These are phyloP conservation scores for Bovichtus variegatus DNA, from an alignment of 2,797 vertebrate species.

Conservation along the genomic window DNA sequence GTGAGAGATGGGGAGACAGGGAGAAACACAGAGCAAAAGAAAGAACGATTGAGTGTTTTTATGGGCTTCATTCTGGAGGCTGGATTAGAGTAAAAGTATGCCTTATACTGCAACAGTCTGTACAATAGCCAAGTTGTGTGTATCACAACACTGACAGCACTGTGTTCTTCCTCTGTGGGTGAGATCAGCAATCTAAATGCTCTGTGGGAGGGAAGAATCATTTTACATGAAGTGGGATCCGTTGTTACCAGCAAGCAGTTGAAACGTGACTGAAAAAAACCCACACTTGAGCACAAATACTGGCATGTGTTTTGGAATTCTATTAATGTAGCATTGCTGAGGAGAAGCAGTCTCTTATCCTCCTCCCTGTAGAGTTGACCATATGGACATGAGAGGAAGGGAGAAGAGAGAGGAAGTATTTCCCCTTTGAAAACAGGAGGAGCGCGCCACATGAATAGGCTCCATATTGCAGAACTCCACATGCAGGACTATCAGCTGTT, in stretches of 20 bases:
- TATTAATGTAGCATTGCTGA: constrained; percentile 54
- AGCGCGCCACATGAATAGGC: constrained; percentile 49
- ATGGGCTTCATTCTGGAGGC: constrained; percentile 26
- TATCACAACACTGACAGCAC: constrained; percentile 46
- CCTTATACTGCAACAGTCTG: constrained; percentile 31
- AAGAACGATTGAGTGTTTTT: constrained; percentile 36
- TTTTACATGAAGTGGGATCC: constrained; percentile 39
- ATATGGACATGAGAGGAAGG: constrained; percentile 69
- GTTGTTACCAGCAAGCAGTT: constrained; percentile 35
- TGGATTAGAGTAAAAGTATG: neutral
- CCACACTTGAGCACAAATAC: neutral
- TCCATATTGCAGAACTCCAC: constrained; percentile 64
- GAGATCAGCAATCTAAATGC: constrained; percentile 61
- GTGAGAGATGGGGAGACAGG: constrained; percentile 17
- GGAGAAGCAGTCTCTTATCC: constrained; percentile 28
- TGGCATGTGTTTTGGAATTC: constrained; percentile 18
- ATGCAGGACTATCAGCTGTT: constrained; percentile 64
- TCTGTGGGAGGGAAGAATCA: constrained; percentile 55
- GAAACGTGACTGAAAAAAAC: constrained; percentile 12
- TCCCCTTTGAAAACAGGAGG: constrained; percentile 65
- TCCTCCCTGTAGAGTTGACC: constrained; percentile 62
- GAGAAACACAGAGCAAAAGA: constrained; percentile 12
- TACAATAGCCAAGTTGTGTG: constrained; percentile 51
- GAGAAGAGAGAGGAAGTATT: constrained; percentile 56
- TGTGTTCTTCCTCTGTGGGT: constrained; percentile 58